Percentiles rank a stretch among this genome's conserved stretches.
Evolutionary conservation across 2,113 vertebrate species (phyloP).

Genomic region (Anseranas semipalmata): DNA sequence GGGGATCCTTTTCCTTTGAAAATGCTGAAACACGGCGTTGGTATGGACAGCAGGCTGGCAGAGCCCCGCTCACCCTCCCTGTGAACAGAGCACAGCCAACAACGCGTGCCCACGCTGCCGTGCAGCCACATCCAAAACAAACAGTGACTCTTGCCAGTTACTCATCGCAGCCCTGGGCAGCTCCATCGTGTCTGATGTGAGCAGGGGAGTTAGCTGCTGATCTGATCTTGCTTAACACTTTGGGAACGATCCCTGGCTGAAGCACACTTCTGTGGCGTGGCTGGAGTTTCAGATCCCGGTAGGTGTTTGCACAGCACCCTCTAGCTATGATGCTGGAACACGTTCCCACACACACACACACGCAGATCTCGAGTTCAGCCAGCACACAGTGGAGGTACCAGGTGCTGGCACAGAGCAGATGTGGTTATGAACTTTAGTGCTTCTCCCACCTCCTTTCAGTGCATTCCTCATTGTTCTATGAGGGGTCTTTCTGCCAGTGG

Average conservation of each 20-base stretch:
- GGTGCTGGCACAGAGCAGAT: background rate
- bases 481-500: background rate
- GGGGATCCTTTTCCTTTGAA: background rate
- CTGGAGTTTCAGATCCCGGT: background rate
- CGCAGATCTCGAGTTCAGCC: rapidly evolving
- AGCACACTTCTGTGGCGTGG: background rate
- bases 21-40: background rate
- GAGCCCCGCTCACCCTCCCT: background rate
- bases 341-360: rapidly evolving
- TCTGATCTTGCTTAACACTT: background rate
- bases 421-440: background rate
- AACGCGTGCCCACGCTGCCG: background rate
- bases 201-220: background rate
- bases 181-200: rapidly evolving
- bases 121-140: background rate
- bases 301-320: background rate
- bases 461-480: background rate
- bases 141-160: background rate
- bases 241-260: background rate
- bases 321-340: background rate
- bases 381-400: rapidly evolving
- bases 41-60: background rate
- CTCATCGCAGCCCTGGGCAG: background rate
- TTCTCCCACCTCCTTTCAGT: background rate
- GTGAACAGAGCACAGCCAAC: background rate